Evolutionary conservation across 2,888 invertebrate species (phyloP), one percentile per base, ranked within the genome.

Genomic region (Rhamphomyia laevipes): DNA sequence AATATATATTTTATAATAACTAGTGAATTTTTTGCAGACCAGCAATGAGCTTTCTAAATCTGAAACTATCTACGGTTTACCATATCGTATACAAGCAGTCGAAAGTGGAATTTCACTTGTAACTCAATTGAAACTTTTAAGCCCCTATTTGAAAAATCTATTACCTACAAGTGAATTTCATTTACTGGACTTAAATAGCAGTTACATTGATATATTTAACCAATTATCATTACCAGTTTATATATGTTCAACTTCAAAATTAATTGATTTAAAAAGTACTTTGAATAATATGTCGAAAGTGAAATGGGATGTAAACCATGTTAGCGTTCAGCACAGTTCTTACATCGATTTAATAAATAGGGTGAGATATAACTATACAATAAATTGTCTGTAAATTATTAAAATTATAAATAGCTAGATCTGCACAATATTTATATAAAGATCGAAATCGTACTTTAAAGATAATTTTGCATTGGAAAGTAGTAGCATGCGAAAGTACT

Each of bases 251-350:
- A 84, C 87, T 0, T 82, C 85, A 0, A 82, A 82, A 61, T 77
- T 84, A 1, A 81, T 95, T 9, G 86, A 93, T 64, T 78, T 85
- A 7, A 77, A 84, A 37, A 76, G 80, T 15, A 79, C 89, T 30
- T 70, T 95, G 10, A 74, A 80, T 52, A 78, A 84, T n/a, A 95
- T 99, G 86, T 84, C 88, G 48, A 84, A 84, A 70, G 92, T 95
- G 1, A 86, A 88, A 67, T 99, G 96, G 96, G 81, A 92, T 71
- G 81, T 97, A 51, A 91, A 90, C 74, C 92, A 90, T 60, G 91
- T 99, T 0, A 91, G 90, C 72, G 91, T 89, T 1, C 89, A 95
- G 60, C 95, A 99, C 65, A 95, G 90, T 63, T 72, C 77, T 3
- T 99, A 99, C 65, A 82, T 90, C 12, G 88, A 91, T 59, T 76